These are phyloP conservation scores for Sebastes wilsoni DNA, from an alignment of 2,797 vertebrate genomes.

Conservation along the genomic window DNA sequence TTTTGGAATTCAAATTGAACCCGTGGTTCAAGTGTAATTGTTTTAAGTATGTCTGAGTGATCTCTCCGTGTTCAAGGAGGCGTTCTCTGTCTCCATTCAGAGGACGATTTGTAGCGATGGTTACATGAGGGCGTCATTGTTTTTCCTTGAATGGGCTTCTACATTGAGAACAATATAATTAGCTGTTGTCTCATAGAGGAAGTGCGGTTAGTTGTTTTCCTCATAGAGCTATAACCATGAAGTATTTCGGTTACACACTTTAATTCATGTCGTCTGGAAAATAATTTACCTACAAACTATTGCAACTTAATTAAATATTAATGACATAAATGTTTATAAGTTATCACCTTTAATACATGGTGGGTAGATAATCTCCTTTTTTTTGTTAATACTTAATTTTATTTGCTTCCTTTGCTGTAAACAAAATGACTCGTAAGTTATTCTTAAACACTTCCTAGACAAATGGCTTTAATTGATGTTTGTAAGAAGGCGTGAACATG, in stretches of 20 bases:
- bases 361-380: neutral
- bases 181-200: constrained; percentile 54
- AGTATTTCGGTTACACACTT: constrained; percentile 9
- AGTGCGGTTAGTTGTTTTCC: constrained; percentile 70
- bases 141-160: constrained; percentile 34
- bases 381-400: constrained; percentile 3
- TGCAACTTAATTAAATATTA: neutral
- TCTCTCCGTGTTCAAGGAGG: constrained; percentile 9
- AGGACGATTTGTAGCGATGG: constrained; percentile 43
- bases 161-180: constrained; percentile 55
- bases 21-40: neutral
- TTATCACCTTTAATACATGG: constrained; percentile 2
- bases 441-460: constrained; percentile 38
- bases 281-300: neutral
- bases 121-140: constrained; percentile 50
- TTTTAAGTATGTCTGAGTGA: neutral
- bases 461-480: constrained; percentile 24
- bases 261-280: neutral
- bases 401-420: constrained; percentile 35
- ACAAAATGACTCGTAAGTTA: constrained; percentile 24
- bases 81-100: constrained; percentile 20
- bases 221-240: constrained; percentile 28
- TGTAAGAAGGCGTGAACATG: constrained; percentile 34
- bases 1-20: neutral
- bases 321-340: neutral